Base-by-base conservation (phyloP, 2,113 vertebrate genomes). In the Heteronetta atricapilla region DNA sequence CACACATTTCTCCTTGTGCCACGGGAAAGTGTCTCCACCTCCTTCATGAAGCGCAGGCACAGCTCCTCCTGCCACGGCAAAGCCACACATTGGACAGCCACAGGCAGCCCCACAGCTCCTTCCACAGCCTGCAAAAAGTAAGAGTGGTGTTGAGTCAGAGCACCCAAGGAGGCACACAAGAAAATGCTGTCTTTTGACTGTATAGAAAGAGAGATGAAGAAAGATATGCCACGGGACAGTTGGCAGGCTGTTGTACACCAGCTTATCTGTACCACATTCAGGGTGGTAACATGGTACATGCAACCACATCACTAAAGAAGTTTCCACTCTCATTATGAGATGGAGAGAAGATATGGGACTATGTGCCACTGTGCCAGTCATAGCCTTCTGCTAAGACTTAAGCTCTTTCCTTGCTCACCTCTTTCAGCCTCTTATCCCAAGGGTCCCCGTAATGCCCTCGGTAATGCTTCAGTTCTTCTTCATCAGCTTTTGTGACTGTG, bases 401-500 rank as follows among this genome's bases (percentile, higher is more conserved):
- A 28, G 34, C 21, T n/a, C 29, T 52, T 89, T 60, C 13, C 28
- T 28, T 4, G 18, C 97, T 95, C 66, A 99, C 98, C 98, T 98
- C 76, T 93, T 96, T 97, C 53, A 99, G 96, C 7, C 90, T 19
- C 36, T 79, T 98, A 95, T 99, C 99, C 97, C 80, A 98, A 3
- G 36, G 11, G 68, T 99, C 99, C 46, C 97, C 46, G 19, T 96
- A 97, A 96, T 95, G 48, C 46, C 98, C 99, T 55, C 2, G 90
- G 75, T 97, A 98, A 56, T 94, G 93, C n/a, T 95, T 95, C 64
- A 99, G 97, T 50, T 98, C 97, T 75, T 98, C 98, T 82, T 99
- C 98, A 0, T 99, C 98, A 0, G 98, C 97, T 1, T 95, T 85
- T 0, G 98, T 99, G 86, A 98, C 99, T 0, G 50, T 98, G 91